Base-by-base conservation (phyloP, 1,140 invertebrate genomes). In the Theocolax elegans region DNA sequence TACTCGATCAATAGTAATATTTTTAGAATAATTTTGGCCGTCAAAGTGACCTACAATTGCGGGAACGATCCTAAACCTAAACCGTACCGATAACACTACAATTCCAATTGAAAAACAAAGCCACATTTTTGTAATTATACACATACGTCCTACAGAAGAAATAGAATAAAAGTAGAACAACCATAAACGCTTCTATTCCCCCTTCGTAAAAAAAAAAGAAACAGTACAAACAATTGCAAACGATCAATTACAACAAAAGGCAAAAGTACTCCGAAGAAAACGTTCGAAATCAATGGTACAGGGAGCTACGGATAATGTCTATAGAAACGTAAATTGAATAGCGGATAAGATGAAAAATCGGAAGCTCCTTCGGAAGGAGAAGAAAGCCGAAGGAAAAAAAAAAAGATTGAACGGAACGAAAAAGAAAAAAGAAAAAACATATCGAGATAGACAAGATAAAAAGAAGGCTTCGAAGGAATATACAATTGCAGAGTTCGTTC, bases 401-500 rank as follows among this genome's bases (percentile, higher is more conserved):
- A n/a, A 54, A 54, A 54, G 19, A 64, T n/a, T 38, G 29, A 25
- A 44, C 27, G 27, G 23, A 19, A 31, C 35, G 23, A 31, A 25
- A 44, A 44, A 56, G 46, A 31, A 58, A 38, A n/a, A 44, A n/a
- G 9, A 19, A 48, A 56, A 35, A 35, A 67, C 2, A 51, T 23
- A 23, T 19, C 10, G 31, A 27, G 9, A 46, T 46, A 56, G 27
- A n/a, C 1, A 35, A 46, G 63, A 54, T 40, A 65, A 40, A 66
- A 38, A 59, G 48, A 38, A 72, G 59, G 46, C 38, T 46, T 58
- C 53, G 64, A 27, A 38, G 25, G 69, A 74, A 79, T 69, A 75
- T 74, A 74, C 73, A 79, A 79, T 77, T 79, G 77, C 75, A 70
- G 15, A 19, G 63, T 40, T 54, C 40, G 21, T 31, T 9, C 42